Evolutionary conservation across 64 coral and sea anemone genomes (phyloP).

Genomic region (Acropora tenuis): DNA sequence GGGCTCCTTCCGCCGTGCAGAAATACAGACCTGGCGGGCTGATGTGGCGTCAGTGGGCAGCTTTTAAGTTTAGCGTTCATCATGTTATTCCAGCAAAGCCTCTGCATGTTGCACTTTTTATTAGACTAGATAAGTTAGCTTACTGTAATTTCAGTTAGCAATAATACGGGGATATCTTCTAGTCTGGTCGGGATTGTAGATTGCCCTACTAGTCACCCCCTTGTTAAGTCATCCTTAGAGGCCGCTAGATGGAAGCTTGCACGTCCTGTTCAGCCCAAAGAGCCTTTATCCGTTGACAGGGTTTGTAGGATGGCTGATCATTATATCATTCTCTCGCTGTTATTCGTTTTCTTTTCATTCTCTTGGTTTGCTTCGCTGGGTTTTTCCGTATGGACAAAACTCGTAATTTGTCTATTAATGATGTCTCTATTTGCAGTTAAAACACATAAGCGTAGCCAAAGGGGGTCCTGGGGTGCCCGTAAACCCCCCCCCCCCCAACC

Average conservation of each 20-base stretch:
- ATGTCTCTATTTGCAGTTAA: constrained; percentile 24
- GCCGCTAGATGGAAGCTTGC: neutral
- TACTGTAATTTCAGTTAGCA: neutral
- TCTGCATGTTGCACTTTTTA: constrained; percentile 6
- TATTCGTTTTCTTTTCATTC: constrained; percentile 82
- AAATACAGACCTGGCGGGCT: constrained; percentile 55
- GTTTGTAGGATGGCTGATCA: neutral
- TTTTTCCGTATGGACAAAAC: constrained; percentile 53
- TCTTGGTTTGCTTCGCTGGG: constrained; percentile 69
- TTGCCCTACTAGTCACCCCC: constrained; percentile 31
- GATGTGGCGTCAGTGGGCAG: constrained; percentile 35
- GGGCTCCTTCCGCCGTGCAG: constrained; percentile 26
- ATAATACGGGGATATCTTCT: constrained; percentile 16
- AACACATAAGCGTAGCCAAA: too few species aligned
- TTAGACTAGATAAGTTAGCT: neutral
- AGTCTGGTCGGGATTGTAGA: constrained; percentile 33
- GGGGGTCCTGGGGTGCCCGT: too few species aligned
- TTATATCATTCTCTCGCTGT: constrained; percentile 35
- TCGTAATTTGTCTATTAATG: constrained; percentile 31
- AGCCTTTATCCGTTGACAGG: constrained; percentile 19
- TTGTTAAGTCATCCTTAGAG: constrained; percentile 20
- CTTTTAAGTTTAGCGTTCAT: constrained; percentile 14
- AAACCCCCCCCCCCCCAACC: too few species aligned
- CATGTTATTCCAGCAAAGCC: neutral
- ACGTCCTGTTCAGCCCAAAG: constrained; percentile 34